Conservation (phyloP, 2,797 vertebrate species). For the Mormyrops boulengeri region DNA sequence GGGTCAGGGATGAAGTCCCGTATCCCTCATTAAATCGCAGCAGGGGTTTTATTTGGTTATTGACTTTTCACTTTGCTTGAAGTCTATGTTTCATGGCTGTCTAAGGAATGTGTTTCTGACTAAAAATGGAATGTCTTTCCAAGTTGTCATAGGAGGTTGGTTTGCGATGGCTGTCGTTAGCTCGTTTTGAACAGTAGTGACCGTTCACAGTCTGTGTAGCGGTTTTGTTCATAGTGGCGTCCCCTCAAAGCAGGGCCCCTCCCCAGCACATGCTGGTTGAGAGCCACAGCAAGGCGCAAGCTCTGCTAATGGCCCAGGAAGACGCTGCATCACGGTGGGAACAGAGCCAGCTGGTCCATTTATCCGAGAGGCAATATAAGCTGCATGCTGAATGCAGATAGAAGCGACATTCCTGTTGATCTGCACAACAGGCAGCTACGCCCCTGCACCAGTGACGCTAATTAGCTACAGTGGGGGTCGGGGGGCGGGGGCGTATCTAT, state of each 20-base stretch:
- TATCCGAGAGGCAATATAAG: constrained; percentile 35
- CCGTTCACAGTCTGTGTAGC: background rate
- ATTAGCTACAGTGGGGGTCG: constrained; percentile 29
- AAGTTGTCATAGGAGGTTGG: background rate
- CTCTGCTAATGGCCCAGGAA: constrained; percentile 13
- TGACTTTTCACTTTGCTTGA: background rate
- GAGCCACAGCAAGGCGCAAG: background rate
- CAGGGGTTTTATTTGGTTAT: background rate
- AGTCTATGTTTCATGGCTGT: background rate
- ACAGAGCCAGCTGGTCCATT: constrained; percentile 47
- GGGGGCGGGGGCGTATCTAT: constrained; percentile 14
- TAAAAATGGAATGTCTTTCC: background rate
- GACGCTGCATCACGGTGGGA: constrained; percentile 32
- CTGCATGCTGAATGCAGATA: constrained; percentile 20
- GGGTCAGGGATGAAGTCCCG: background rate
- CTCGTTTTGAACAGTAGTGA: background rate
- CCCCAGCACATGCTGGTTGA: background rate
- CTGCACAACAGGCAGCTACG: constrained; percentile 32
- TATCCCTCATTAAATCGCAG: background rate
- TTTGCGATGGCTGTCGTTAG: background rate
- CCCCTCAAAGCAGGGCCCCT: background rate
- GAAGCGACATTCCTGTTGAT: constrained; percentile 45
- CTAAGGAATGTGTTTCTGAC: background rate
- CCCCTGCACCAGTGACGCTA: constrained; percentile 13
- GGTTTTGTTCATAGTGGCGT: background rate